Percentiles rank a stretch among this genome's conserved stretches.
Conservation (phyloP, 2,888 invertebrate genomes). For the Slavum lentiscoides region DNA sequence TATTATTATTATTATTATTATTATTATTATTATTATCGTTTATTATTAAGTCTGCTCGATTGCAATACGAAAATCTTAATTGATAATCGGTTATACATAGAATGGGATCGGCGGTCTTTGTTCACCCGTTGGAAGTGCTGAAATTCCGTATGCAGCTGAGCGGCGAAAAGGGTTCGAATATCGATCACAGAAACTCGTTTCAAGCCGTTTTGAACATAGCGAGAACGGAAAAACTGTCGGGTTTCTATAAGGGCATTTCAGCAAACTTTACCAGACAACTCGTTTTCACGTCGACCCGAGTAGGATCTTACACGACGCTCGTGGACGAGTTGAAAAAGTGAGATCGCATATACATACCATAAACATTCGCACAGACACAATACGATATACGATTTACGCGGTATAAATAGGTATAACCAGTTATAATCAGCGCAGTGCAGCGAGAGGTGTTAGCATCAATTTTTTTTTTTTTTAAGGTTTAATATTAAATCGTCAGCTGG, state of each 20-base stretch:
- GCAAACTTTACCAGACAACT: constrained; percentile 93
- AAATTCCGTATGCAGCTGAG: constrained; percentile 97
- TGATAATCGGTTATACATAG: constrained; percentile 62
- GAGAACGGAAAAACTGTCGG: constrained; percentile 72
- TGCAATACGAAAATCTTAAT: too few relatives aligned
- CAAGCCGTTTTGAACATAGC: constrained; percentile 78
- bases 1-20: too few relatives aligned
- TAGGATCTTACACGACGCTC: constrained; percentile 91
- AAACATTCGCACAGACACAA: neutral
- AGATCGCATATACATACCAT: constrained; percentile 56
- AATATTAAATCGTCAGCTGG: too few relatives aligned
- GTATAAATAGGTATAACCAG: too few relatives aligned
- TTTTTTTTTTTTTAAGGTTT: too few relatives aligned
- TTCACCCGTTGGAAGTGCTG: constrained; percentile 94
- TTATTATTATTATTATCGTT: too few relatives aligned
- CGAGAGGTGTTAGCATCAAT: too few relatives aligned
- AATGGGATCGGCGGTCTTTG: constrained; percentile 93
- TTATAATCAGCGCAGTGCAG: too few relatives aligned
- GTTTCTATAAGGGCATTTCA: constrained; percentile 87
- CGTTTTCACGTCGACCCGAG: constrained; percentile 92
- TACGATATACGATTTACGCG: too few relatives aligned
- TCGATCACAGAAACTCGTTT: constrained; percentile 77
- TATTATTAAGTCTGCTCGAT: too few relatives aligned
- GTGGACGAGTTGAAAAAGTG: constrained; percentile 70
- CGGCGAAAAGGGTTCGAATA: constrained; percentile 75